A percentile compares a stretch with the other conserved stretches of the same genome.
Evolutionary conservation across 2,113 vertebrate species (phyloP).

Genomic region (Leucoraja erinaceus): DNA sequence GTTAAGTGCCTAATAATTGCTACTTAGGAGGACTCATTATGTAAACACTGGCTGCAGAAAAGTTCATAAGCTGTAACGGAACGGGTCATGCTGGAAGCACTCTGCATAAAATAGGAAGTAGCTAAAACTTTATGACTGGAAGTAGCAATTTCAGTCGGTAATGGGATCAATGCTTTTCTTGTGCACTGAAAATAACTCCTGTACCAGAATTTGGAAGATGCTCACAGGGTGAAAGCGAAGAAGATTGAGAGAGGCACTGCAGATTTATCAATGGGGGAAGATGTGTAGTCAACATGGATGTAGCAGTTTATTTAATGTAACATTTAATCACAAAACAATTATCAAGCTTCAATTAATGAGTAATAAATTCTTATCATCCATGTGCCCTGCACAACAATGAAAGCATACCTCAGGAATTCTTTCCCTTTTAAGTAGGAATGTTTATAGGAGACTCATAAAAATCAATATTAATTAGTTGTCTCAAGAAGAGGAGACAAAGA

Average conservation of each 20-base stretch:
- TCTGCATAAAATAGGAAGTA: slow-evolving; percentile 16
- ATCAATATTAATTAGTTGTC: neutral
- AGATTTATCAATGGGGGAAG: neutral
- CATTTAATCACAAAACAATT: neutral
- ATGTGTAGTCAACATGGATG: neutral
- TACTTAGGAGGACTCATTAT: slow-evolving; percentile 14
- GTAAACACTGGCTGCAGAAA: slow-evolving; percentile 20
- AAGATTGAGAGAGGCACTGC: neutral
- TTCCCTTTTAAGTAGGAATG: neutral
- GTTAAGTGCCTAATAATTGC: slow-evolving; percentile 33
- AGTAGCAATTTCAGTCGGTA: neutral
- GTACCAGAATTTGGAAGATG: neutral
- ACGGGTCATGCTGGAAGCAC: slow-evolving; percentile 1
- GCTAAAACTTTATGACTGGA: neutral
- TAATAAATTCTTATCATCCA: neutral
- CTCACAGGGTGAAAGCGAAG: neutral
- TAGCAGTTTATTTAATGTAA: neutral
- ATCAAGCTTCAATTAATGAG: neutral
- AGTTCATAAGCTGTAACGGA: slow-evolving; percentile 14
- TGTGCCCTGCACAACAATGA: neutral
- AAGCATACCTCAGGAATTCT: neutral
- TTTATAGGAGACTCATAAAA: neutral
- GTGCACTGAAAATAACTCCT: neutral
- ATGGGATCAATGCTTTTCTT: neutral
- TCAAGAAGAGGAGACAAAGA: neutral